phyloP scores from a whole-genome alignment of 2,113 vertebrate genomes.

The Oncorhynchus masou region DNA sequence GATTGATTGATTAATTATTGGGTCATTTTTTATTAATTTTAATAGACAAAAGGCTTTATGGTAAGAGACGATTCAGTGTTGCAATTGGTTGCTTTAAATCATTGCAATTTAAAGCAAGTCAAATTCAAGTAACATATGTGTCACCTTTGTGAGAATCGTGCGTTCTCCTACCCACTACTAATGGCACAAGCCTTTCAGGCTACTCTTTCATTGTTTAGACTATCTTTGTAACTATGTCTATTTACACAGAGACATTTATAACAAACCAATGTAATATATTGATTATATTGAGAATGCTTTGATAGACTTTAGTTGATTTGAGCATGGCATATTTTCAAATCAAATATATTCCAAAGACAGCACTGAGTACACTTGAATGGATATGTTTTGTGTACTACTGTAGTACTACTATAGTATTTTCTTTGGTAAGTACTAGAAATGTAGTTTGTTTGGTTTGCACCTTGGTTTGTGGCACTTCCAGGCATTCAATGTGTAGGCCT shows the following conservation, averaged over 20 bases:
- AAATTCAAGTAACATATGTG: too few species aligned
- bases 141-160: constrained; percentile 1
- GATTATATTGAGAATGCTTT: neutral
- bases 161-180: neutral
- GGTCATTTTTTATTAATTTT: constrained; percentile 22
- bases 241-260: neutral
- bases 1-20: neutral
- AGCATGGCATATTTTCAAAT: neutral
- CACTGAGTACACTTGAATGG: neutral
- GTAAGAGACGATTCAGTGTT: constrained; percentile 36
- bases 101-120: neutral
- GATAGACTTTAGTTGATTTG: neutral
- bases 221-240: neutral
- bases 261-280: neutral
- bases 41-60: constrained; percentile 45
- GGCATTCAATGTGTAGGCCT: neutral
- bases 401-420: too few species aligned
- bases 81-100: neutral
- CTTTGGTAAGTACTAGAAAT: too few species aligned
- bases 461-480: neutral
- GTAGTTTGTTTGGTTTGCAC: neutral
- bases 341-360: neutral
- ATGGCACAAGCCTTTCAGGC: neutral
- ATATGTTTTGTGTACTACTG: too few species aligned
- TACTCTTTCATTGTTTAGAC: neutral